Percentiles rank a stretch among this genome's conserved stretches.
Evolutionary conservation across 2,888 invertebrate species (phyloP).

Genomic region (Catocala fraxini): DNA sequence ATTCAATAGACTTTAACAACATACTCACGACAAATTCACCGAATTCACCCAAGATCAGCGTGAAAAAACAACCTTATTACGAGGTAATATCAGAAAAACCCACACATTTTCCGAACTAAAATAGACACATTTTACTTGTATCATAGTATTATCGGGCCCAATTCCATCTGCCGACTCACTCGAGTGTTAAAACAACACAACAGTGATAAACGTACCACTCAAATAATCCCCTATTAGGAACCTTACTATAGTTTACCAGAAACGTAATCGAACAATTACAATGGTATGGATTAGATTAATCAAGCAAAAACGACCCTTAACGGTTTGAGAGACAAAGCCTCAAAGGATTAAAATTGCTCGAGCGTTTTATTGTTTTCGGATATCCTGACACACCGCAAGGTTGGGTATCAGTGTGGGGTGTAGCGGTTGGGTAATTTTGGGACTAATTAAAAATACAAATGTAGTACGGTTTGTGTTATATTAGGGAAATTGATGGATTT

Average conservation of each 20-base stretch:
- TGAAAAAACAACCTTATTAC: conserved; percentile 15
- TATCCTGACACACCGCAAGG: conserved; percentile 57
- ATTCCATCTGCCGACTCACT: conserved; percentile 24
- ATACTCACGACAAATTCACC: conserved; percentile 4
- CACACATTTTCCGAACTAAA: conserved; percentile 4
- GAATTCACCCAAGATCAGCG: conserved; percentile 1
- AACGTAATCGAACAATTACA: conserved; percentile 66
- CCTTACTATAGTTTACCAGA: conserved; percentile 30
- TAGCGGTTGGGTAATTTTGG: conserved; percentile 20
- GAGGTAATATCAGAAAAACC: conserved; percentile 5
- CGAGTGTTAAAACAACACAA: conserved; percentile 25
- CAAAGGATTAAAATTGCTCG: conserved; percentile 71
- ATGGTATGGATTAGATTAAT: conserved; percentile 73
- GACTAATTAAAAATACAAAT: conserved; percentile 6
- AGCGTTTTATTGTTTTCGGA: conserved; percentile 79
- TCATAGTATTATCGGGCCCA: conserved; percentile 20
- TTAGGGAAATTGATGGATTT: conserved; percentile 1
- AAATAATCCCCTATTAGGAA: conserved; percentile 35
- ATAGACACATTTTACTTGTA: conserved; percentile 15
- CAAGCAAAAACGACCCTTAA: conserved; percentile 75
- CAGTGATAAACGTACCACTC: conserved; percentile 40
- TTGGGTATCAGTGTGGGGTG: conserved; percentile 26
- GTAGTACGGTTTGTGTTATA: background rate
- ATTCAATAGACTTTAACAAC: conserved; percentile 7
- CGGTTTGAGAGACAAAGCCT: conserved; percentile 68